Evolutionary conservation across 2,888 invertebrate genomes (phyloP), one percentile per base, ranked within the genome.

Genomic region (Cabera pusaria): DNA sequence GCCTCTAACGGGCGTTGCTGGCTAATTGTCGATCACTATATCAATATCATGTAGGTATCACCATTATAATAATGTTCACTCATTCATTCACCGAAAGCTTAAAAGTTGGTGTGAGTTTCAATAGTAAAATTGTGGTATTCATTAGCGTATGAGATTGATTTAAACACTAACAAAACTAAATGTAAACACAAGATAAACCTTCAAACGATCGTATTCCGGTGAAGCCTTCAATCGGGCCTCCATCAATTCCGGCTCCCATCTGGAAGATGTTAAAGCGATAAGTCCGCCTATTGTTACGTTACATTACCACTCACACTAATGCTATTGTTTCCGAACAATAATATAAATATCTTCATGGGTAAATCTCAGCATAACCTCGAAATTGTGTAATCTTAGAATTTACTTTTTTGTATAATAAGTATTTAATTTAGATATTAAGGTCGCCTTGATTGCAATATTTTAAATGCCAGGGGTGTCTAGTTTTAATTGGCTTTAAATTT

Each of bases 221-320:
- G n/a, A n/a, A n/a, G n/a, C n/a, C n/a, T n/a, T n/a, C n/a, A n/a
- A n/a, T n/a, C n/a, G n/a, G n/a, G n/a, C n/a, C n/a, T n/a, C n/a
- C n/a, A n/a, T 14, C 14, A 2, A 14, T 14, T 7, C 2, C 23
- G 16, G 33, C 40, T 43, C 32, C 24, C 46, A 34, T 24, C 48
- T 46, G 34, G 34, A 42, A 40, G 52, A 52, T 52, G 22, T n/a
- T 32, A 33, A 38, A 6, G 46, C 48, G 51, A 52, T 52, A 52
- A 52, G 46, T 42, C 52, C 52, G 49, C 34, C 46, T 23, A 46
- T 52, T 52, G 52, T 52, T 52, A 34, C 49, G 38, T 24, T 31
- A 34, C 49, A 36, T 24, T 31, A 25, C 5, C 26, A 16, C 42
- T 44, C 44, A 33, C 42, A 40, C 29, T 36, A 38, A 22, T 10